phyloP scores from a whole-genome alignment of 2,888 invertebrate genomes.

The Nebria brevicollis region DNA sequence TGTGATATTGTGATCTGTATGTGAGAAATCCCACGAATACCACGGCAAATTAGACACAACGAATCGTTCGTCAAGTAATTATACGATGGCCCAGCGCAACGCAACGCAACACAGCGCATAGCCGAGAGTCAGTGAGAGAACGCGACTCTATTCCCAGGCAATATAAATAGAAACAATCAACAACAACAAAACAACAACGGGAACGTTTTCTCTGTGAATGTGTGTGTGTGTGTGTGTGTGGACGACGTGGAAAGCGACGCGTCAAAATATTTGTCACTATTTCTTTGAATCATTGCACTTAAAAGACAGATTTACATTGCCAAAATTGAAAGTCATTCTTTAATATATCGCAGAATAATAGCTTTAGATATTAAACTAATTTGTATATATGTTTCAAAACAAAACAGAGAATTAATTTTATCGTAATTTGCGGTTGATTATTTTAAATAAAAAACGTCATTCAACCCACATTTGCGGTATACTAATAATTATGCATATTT shows the following conservation, averaged over 20 bases:
- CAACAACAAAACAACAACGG: slow-evolving; percentile 33
- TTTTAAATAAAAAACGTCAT: no score
- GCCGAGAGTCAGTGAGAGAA: slow-evolving; percentile 21
- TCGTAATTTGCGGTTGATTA: no score
- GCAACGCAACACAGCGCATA: neutral
- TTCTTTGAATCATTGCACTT: neutral
- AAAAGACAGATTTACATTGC: neutral
- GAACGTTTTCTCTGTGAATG: neutral
- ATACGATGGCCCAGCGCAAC: slow-evolving; percentile 42
- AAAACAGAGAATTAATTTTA: no score
- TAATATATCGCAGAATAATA: no score
- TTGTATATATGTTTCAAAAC: no score
- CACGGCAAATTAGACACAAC: slow-evolving; percentile 47
- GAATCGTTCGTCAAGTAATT: slow-evolving; percentile 47
- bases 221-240: neutral
- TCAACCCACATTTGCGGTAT: no score
- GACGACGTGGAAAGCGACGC: neutral
- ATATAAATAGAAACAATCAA: slow-evolving; percentile 47
- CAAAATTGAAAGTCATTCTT: neutral
- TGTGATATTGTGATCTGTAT: slow-evolving; percentile 33
- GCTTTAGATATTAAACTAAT: no score
- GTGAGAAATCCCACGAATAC: slow-evolving; percentile 45
- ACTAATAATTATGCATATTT: no score
- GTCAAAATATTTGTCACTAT: slow-evolving; percentile 1
- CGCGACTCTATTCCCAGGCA: slow-evolving; percentile 46